Evolutionary conservation across 2,888 invertebrate genomes (phyloP).

Genomic region (Fabriciana adippe): DNA sequence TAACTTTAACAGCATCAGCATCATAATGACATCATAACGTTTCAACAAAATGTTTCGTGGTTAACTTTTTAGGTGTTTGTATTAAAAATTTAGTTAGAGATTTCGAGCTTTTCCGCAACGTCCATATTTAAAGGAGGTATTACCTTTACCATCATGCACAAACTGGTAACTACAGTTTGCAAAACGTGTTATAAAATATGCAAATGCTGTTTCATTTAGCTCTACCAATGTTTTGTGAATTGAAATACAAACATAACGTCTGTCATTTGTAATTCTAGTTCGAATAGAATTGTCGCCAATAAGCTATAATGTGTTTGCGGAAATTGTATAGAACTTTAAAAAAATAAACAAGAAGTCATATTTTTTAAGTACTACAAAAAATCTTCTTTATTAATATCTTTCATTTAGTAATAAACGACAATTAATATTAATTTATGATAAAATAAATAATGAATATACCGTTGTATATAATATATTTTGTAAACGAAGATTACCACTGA

Average conservation of each 20-base stretch:
- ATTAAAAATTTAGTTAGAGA: slow-evolving; percentile 7
- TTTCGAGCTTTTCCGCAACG: slow-evolving; percentile 12
- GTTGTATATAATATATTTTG: too few relatives aligned
- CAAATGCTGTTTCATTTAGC: slow-evolving; percentile 17
- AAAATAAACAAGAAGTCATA: background rate
- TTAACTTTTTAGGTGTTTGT: background rate
- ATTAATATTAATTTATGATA: too few relatives aligned
- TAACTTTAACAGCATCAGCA: background rate
- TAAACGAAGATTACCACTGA: too few relatives aligned
- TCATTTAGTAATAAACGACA: too few relatives aligned
- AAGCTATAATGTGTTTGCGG: background rate
- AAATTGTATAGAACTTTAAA: background rate
- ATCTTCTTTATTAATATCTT: too few relatives aligned
- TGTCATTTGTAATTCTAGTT: background rate
- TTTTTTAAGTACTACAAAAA: background rate
- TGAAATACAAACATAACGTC: slow-evolving; percentile 1
- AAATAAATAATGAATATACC: too few relatives aligned
- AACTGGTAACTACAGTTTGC: slow-evolving; percentile 12
- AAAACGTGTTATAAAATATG: slow-evolving; percentile 20
- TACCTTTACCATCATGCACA: slow-evolving; percentile 7
- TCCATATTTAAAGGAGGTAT: slow-evolving; percentile 17
- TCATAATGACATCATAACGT: background rate
- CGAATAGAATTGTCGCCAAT: slow-evolving; percentile 2
- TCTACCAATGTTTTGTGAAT: background rate
- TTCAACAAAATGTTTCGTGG: background rate